Conservation (phyloP, 2,888 invertebrate genomes). For the Boloria euphrosyne region DNA sequence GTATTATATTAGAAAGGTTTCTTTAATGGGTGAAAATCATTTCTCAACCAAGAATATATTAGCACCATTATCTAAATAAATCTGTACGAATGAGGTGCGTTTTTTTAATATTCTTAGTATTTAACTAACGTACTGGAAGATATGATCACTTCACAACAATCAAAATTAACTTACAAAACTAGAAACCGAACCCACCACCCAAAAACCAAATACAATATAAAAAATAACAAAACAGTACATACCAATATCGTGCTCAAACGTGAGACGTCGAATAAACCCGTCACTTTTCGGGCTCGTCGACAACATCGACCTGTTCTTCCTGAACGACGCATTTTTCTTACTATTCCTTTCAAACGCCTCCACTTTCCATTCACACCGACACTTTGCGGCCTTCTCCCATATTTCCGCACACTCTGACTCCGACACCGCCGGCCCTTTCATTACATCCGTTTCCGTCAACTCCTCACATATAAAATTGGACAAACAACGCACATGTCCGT, state of each 20-base stretch:
- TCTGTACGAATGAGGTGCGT: too few relatives aligned
- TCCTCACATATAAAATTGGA: conserved; percentile 73
- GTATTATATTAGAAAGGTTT: too few relatives aligned
- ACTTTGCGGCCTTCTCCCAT: conserved; percentile 82
- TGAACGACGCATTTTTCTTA: conserved; percentile 77
- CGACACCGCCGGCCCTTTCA: conserved; percentile 76
- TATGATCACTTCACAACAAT: too few relatives aligned
- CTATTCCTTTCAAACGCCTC: conserved; percentile 75
- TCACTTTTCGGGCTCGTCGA: conserved; percentile 73
- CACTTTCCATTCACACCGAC: conserved; percentile 85
- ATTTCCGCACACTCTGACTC: conserved; percentile 81
- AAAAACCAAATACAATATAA: background rate
- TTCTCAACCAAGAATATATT: too few relatives aligned
- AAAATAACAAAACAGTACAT: conserved; percentile 42
- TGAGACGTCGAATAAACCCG: conserved; percentile 67
- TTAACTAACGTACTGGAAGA: too few relatives aligned
- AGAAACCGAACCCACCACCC: background rate
- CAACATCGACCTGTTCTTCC: conserved; percentile 77
- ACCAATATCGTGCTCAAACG: conserved; percentile 76
- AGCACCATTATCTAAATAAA: too few relatives aligned
- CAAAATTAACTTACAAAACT: too few relatives aligned
- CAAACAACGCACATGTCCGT: conserved; percentile 68
- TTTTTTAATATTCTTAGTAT: too few relatives aligned
- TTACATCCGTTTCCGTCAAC: conserved; percentile 58
- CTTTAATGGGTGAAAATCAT: too few relatives aligned